phyloP scores from a whole-genome alignment of 2,113 vertebrate species.

The Thinocorus orbignyianus region DNA sequence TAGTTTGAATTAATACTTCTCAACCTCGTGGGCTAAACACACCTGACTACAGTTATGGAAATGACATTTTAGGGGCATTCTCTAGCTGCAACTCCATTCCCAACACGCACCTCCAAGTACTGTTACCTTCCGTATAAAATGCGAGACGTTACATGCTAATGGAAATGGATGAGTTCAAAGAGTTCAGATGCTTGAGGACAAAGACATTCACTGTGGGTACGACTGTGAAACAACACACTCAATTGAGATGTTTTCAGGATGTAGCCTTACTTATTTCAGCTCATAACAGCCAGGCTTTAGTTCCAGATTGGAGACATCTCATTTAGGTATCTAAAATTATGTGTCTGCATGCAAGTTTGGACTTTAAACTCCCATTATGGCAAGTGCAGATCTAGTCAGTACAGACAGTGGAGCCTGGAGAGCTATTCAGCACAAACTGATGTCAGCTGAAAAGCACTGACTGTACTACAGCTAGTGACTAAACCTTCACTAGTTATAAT shows the following conservation, averaged over 20 bases:
- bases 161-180: not conserved
- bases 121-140: not conserved
- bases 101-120: not conserved
- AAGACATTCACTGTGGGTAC: not conserved
- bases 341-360: not conserved
- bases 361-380: constrained; percentile 2
- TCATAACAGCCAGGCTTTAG: constrained; percentile 1
- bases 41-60: not conserved
- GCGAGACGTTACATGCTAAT: not conserved
- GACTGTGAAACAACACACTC: not conserved
- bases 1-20: not conserved
- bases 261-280: constrained; percentile 11
- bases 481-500: constrained; percentile 46
- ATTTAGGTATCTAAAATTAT: constrained; percentile 49
- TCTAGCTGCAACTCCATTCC: not conserved
- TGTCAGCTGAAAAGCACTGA: constrained; percentile 47
- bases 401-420: constrained; percentile 12
- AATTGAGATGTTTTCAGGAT: constrained; percentile 15
- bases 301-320: constrained; percentile 2
- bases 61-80: not conserved
- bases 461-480: constrained; percentile 28
- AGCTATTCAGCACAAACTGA: constrained; percentile 37
- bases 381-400: not conserved
- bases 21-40: not conserved
- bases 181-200: not conserved